A percentile compares a stretch with the other conserved stretches of the same genome.
These are phyloP conservation scores for Sternotherus odoratus DNA, from an alignment of 2,797 vertebrate genomes.

Conservation along the genomic window DNA sequence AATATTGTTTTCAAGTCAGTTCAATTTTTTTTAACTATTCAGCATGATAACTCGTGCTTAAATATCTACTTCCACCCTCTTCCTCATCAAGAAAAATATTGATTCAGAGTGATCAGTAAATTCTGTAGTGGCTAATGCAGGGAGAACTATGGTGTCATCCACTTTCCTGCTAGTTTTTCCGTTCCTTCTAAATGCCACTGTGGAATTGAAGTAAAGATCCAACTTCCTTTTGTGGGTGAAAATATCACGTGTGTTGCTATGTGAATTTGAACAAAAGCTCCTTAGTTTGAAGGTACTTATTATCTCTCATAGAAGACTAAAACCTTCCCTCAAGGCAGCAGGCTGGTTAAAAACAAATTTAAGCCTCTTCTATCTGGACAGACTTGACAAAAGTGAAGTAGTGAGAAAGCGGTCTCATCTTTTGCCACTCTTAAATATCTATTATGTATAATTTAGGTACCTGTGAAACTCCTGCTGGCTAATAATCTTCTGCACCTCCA, in stretches of 20 bases:
- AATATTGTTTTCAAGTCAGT: neutral
- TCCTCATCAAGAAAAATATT: neutral
- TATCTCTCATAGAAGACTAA: neutral
- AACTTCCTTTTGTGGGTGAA: neutral
- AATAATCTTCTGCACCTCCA: neutral
- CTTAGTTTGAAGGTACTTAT: neutral
- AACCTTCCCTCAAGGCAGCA: conserved; percentile 18
- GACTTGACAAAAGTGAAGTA: conserved; percentile 2
- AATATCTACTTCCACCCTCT: neutral
- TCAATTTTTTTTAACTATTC: neutral
- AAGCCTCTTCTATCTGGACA: neutral
- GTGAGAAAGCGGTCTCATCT: neutral
- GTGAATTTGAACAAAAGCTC: neutral
- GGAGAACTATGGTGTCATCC: neutral
- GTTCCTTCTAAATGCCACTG: neutral
- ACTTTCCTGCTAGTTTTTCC: neutral
- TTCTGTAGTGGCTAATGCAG: neutral
- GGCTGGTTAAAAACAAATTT: neutral
- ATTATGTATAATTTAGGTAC: neutral
- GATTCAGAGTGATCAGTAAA: neutral
- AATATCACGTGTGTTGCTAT: neutral
- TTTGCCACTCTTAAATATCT: neutral
- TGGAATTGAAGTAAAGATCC: neutral
- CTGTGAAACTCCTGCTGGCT: conserved; percentile 3
- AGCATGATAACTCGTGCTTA: neutral